These are phyloP conservation scores for Fringilla coelebs DNA, from an alignment of 2,797 vertebrate genomes.

Conservation along the genomic window DNA sequence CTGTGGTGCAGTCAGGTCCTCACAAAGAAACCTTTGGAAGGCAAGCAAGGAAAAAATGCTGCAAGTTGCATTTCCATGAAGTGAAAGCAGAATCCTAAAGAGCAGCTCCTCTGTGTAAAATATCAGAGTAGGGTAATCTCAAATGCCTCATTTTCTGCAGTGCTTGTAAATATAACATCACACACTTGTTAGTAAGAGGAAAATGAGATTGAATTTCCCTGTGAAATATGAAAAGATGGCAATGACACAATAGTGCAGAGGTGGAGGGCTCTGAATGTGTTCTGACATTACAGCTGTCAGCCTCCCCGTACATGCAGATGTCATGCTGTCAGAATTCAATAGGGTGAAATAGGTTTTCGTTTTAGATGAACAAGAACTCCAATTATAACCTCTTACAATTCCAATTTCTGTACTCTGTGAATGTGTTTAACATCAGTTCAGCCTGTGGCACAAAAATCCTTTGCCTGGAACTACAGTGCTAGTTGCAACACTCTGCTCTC, in stretches of 20 bases:
- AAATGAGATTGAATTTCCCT: neutral
- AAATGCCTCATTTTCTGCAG: neutral
- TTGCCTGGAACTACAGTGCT: neutral
- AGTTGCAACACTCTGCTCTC: neutral
- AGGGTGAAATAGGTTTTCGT: constrained; percentile 24
- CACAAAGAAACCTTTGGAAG: neutral
- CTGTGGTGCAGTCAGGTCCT: neutral
- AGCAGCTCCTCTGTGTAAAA: neutral
- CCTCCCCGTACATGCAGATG: neutral
- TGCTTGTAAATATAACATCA: neutral
- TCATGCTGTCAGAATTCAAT: constrained; percentile 17
- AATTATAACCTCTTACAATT: constrained; percentile 13
- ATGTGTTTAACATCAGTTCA: neutral
- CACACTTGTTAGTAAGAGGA: neutral
- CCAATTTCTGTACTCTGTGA: neutral
- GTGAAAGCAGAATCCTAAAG: neutral
- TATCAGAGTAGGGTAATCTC: neutral
- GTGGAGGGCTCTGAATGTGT: neutral
- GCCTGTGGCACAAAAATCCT: neutral
- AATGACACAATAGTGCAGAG: neutral
- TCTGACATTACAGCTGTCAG: neutral
- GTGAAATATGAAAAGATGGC: neutral
- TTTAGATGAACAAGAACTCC: constrained; percentile 35
- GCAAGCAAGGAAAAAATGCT: neutral
- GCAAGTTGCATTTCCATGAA: neutral